Percentiles rank a stretch among this genome's conserved stretches.
phyloP scores from a whole-genome alignment of 1,140 invertebrate species.

The Orius laevigatus region DNA sequence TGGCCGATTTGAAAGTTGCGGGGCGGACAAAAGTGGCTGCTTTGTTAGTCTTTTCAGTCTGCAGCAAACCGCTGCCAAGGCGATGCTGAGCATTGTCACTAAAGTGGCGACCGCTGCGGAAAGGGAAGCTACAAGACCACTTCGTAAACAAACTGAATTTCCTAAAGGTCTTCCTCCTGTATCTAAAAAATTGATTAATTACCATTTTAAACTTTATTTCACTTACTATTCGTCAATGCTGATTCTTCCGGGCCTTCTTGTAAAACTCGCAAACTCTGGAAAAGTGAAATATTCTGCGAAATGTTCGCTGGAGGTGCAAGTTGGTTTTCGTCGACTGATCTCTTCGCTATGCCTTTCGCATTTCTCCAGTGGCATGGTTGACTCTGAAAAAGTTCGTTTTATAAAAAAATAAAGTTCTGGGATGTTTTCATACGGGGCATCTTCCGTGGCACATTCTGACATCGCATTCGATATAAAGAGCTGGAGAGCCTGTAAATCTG shows the following conservation, averaged over 20 bases:
- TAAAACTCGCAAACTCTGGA: slow-evolving; percentile 69
- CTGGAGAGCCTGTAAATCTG: slow-evolving; percentile 80
- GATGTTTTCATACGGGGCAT: slow-evolving; percentile 55
- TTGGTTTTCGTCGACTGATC: slow-evolving; percentile 32
- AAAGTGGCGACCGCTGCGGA: slow-evolving; percentile 48
- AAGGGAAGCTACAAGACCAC: slow-evolving; percentile 55
- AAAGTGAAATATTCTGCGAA: slow-evolving; percentile 77
- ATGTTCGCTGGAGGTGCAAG: slow-evolving; percentile 25
- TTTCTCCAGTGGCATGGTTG: slow-evolving; percentile 87
- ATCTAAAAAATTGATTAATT: slow-evolving; percentile 23
- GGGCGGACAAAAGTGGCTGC: slow-evolving; percentile 25
- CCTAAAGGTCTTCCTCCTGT: slow-evolving; percentile 25
- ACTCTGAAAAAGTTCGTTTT: slow-evolving; percentile 37
- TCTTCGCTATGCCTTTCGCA: slow-evolving; percentile 55
- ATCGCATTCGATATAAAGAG: slow-evolving; percentile 86
- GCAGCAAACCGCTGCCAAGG: slow-evolving; percentile 51
- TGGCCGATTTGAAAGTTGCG: slow-evolving; percentile 3
- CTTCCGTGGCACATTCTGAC: slow-evolving; percentile 87
- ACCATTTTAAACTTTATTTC: background rate
- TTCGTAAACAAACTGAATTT: slow-evolving; percentile 49
- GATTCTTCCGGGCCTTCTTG: slow-evolving; percentile 61
- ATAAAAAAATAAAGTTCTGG: slow-evolving; percentile 19
- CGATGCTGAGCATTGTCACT: slow-evolving; percentile 47
- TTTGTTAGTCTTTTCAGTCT: slow-evolving; percentile 38
- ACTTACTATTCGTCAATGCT: slow-evolving; percentile 27